Evolutionary conservation across 2,888 invertebrate genomes (phyloP), one percentile per base, ranked within the genome.

Genomic region (Alloplasta piceator): DNA sequence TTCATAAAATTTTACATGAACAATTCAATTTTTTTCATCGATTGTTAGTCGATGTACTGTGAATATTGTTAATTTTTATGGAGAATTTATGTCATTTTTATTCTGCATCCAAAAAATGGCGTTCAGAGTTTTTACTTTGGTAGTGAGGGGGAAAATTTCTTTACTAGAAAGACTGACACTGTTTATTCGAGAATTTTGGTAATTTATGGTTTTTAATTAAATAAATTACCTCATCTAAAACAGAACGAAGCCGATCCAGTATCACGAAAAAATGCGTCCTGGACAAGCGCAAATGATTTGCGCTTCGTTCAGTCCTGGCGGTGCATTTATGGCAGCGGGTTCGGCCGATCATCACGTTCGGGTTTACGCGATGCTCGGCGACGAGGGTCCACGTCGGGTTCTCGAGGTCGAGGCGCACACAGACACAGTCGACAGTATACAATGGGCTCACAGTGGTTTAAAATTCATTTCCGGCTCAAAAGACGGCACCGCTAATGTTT

Each of bases 261-360:
- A 97, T 92, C 97, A 98, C 89, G 98, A 98, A 92, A 95, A 97
- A 88, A 96, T 98, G 93, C 94, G 98, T 4, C 98, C 98, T 0
- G 98, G 98, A 5, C 96, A 97, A 87, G 97, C 98, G 43, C 98
- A 98, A 93, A 98, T 99, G 97, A 96, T 98, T 87, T 98, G 98
- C 92, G 97, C 96, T 0, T 96, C 97, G 0, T 98, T 97, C 91
- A 97, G 97, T 88, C 95, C 96, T 0, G 97, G 98, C 16, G 98
- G 98, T 26, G 94, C 95, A 81, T 97, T 98, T 92, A 94, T 99
- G 86, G 99, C 98, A 4, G 97, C 98, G 6, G 99, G 99, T 66
- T 98, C 97, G 78, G 97, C 98, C 0, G 99, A 99, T 93, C 97
- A 98, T 91, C 96, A 98, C 91, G 98, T 99, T 36, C 93, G 97